phyloP scores from a whole-genome alignment of 2,888 invertebrate species.

The Odontomyia ornata region DNA sequence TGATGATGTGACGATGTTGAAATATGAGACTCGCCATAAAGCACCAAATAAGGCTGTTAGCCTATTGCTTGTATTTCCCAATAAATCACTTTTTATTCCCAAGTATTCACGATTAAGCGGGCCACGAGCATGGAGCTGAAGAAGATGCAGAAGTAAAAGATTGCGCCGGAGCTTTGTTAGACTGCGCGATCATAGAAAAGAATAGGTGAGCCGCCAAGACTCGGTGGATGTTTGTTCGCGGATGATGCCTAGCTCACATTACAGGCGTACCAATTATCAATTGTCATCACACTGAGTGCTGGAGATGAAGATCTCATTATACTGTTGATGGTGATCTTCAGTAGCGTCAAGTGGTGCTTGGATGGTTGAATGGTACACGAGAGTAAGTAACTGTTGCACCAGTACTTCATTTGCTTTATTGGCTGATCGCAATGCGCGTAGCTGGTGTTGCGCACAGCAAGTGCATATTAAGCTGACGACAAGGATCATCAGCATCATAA shows the following conservation, averaged over 20 bases:
- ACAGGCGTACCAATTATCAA: not conserved
- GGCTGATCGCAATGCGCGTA: not conserved
- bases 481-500: constrained; percentile 33
- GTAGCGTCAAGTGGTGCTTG: constrained; percentile 24
- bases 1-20: constrained; percentile 45
- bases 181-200: not conserved
- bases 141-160: not conserved
- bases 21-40: constrained; percentile 49
- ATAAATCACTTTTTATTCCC: constrained; percentile 47
- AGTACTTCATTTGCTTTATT: constrained; percentile 31
- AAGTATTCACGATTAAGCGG: not conserved
- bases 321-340: constrained; percentile 29
- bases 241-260: not conserved
- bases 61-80: constrained; percentile 49
- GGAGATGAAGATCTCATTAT: not conserved
- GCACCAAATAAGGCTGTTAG: constrained; percentile 50
- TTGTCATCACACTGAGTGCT: constrained; percentile 7
- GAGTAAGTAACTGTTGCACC: constrained; percentile 9
- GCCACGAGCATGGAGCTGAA: not conserved
- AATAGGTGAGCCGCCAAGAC: not conserved
- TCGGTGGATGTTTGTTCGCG: not conserved
- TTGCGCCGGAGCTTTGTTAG: not conserved
- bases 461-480: constrained; percentile 23
- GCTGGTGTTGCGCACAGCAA: constrained; percentile 11
- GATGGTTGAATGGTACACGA: not conserved